Base-by-base conservation (phyloP, 2,888 invertebrate species). In the Aproaerema taeniolella region DNA sequence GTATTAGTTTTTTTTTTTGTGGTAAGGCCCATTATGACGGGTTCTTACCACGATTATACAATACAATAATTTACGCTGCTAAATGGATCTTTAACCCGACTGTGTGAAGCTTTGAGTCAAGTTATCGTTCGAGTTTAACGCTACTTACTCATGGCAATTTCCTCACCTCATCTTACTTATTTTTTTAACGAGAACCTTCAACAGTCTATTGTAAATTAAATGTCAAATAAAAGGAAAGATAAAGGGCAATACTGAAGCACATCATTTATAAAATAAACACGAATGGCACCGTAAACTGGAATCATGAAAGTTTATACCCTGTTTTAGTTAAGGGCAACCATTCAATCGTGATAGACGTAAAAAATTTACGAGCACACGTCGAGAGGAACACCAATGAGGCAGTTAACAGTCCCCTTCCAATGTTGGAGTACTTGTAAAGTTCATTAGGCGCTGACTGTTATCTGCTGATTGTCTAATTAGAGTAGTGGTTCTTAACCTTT, bases 361-460 rank as follows among this genome's bases (percentile, higher is more conserved):
- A 85, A 81, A 77, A 68, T 75, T 83, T 82, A 83, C 81, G 80
- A 80, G 68, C 79, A 76, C 78, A 77, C 83, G 78, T 82, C 82
- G 74, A 82, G 75, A 78, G 82, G 73, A 81, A 82, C 82, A 82
- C 78, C 79, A 80, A 83, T 80, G 82, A 82, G 78, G 78, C 64
- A 63, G 70, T 83, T 79, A 83, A 82, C 77, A 77, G 76, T 65
- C 74, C 74, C 73, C 26, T 30, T 67, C 63, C 62, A 61, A 72
- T 72, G 64, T 67, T 75, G 70, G 68, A 75, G 73, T 58, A 71
- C 74, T 78, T 79, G 78, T 74, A 67, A 76, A 69, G 68, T 81
- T 82, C 79, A 81, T 82, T 81, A 78, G 75, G 74, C 75, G 80
- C 77, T 69, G 72, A 68, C 58, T 30, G 53, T 61, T 65, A 61